phyloP scores from a whole-genome alignment of 2,797 vertebrate genomes.

The Petrocephalus sullivani region DNA sequence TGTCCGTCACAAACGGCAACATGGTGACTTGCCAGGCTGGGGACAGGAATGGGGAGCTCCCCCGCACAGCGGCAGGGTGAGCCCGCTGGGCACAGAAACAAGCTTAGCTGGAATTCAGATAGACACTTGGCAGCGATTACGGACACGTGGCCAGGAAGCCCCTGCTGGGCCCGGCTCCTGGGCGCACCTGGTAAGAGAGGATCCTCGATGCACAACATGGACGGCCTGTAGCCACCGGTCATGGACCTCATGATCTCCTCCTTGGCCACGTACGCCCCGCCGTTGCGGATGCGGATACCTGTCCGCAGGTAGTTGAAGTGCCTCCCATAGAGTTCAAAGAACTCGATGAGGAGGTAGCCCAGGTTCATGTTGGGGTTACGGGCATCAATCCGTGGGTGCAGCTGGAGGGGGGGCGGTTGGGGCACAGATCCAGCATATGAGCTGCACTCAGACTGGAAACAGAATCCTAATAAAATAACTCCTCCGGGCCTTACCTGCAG shows the following conservation, averaged over 20 bases:
- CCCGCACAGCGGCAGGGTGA: neutral
- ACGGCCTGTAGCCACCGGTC: slow-evolving; percentile 87
- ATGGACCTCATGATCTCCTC: slow-evolving; percentile 95
- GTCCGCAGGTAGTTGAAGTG: slow-evolving; percentile 99
- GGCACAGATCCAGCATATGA: neutral
- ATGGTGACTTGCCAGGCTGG: neutral
- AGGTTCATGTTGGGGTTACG: slow-evolving; percentile 84
- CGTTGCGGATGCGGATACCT: slow-evolving; percentile 91
- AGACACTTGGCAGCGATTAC: neutral
- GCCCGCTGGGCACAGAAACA: neutral
- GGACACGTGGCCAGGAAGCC: neutral
- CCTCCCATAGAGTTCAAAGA: slow-evolving; percentile 96
- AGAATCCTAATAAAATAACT: neutral
- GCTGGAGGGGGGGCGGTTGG: slow-evolving; percentile 52
- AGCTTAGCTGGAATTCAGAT: neutral
- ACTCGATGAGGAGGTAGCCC: slow-evolving; percentile 93
- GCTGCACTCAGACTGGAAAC: neutral
- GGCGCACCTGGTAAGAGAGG: slow-evolving; percentile 82
- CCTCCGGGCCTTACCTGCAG: slow-evolving; percentile 71
- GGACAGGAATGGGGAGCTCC: neutral
- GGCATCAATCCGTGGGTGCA: slow-evolving; percentile 91
- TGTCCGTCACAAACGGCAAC: neutral
- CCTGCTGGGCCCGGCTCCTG: neutral
- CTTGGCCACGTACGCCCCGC: slow-evolving; percentile 92
- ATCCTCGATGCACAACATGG: slow-evolving; percentile 96